Conservation (phyloP, 2,113 vertebrate species). For the Brachyhypopomus occidentalis region DNA sequence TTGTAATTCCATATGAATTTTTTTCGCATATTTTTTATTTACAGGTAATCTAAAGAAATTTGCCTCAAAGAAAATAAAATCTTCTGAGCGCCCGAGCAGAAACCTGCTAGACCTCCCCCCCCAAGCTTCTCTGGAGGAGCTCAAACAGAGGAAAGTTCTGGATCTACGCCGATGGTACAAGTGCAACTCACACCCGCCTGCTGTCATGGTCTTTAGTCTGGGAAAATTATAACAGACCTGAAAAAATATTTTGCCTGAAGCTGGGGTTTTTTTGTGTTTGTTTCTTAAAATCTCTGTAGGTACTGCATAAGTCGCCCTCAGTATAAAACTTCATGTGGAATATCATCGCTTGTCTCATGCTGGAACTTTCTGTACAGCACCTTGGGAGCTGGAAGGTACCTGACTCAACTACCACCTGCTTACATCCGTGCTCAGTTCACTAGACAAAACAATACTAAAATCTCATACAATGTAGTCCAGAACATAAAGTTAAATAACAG, state of each 20-base stretch:
- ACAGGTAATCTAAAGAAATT: constrained; percentile 88
- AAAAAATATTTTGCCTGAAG: background rate
- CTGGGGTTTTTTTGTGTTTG: background rate
- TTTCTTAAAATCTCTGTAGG: constrained; percentile 70
- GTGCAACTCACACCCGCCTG: constrained; percentile 3
- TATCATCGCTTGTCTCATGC: constrained; percentile 94
- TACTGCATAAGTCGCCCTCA: constrained; percentile 98
- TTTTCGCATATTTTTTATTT: constrained; percentile 48
- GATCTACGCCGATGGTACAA: constrained; percentile 93
- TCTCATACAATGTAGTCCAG: no score
- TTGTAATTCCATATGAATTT: no score
- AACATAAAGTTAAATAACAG: no score
- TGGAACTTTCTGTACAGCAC: constrained; percentile 99
- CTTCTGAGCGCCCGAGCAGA: constrained; percentile 80
- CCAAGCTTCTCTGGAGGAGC: constrained; percentile 83
- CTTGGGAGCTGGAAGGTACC: constrained; percentile 91
- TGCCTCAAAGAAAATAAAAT: constrained; percentile 84
- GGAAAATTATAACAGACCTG: background rate
- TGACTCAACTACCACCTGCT: background rate
- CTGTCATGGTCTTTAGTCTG: background rate
- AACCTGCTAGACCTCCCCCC: constrained; percentile 81
- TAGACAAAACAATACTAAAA: no score
- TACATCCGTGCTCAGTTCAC: background rate
- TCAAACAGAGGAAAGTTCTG: constrained; percentile 94
- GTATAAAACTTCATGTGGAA: constrained; percentile 98